phyloP scores from a whole-genome alignment of 2,888 invertebrate species.

The Dryomyza anilis region DNA sequence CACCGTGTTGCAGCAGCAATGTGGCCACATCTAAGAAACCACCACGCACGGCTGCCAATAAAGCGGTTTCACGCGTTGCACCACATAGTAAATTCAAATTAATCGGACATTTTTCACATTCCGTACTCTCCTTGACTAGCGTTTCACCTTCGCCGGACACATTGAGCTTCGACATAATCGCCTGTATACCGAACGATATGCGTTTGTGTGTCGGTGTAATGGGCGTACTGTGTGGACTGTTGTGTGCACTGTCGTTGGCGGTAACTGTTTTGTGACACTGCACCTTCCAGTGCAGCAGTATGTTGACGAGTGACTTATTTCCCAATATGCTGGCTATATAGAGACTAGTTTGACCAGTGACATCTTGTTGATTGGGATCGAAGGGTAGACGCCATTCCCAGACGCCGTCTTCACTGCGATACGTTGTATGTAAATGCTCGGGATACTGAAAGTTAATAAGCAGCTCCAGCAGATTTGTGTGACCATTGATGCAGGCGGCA shows the following conservation, averaged over 20 bases:
- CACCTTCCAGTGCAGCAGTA: conserved; percentile 75
- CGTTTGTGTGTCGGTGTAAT: conserved; percentile 67
- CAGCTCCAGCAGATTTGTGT: conserved; percentile 75
- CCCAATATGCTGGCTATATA: conserved; percentile 88
- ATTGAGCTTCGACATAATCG: conserved; percentile 82
- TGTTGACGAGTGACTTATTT: conserved; percentile 77
- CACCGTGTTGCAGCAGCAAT: conserved; percentile 75
- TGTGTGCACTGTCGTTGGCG: too few species aligned
- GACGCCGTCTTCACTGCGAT: conserved; percentile 73
- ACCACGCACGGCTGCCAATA: conserved; percentile 81
- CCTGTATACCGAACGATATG: conserved; percentile 86
- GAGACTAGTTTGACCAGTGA: conserved; percentile 86
- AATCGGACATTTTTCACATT: conserved; percentile 68
- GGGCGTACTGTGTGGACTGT: conserved; percentile 53
- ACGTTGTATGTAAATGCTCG: conserved; percentile 68
- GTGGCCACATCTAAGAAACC: conserved; percentile 75
- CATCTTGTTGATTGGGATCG: conserved; percentile 89
- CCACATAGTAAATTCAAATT: conserved; percentile 77
- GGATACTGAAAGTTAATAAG: conserved; percentile 86
- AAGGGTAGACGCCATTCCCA: conserved; percentile 89
- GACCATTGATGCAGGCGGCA: conserved; percentile 89
- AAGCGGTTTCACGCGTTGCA: conserved; percentile 79
- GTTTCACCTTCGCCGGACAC: conserved; percentile 65
- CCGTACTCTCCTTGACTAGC: conserved; percentile 52
- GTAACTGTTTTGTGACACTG: conserved; percentile 63